Conservation (phyloP, 2,797 vertebrate genomes). For the Chelmon rostratus region DNA sequence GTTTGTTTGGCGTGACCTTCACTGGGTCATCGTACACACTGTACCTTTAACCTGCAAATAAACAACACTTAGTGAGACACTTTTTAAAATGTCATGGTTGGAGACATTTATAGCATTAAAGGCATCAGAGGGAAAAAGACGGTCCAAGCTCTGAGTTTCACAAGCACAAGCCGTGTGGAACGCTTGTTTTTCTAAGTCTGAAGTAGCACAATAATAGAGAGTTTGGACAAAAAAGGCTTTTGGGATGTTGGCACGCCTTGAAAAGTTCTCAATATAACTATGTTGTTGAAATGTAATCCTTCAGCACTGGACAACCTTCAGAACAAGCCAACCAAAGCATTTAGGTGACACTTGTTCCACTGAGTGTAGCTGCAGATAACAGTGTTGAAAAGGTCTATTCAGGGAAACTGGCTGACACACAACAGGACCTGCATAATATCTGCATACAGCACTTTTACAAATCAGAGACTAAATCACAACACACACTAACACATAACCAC, state of each 20-base stretch:
- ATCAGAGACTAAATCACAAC: slow-evolving; percentile 21
- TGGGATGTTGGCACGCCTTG: not conserved
- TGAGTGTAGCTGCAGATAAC: slow-evolving; percentile 18
- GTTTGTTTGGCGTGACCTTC: too few relatives aligned
- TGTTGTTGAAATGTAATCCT: not conserved
- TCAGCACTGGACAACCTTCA: slow-evolving; percentile 13
- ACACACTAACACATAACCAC: slow-evolving; percentile 4
- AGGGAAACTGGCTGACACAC: slow-evolving; percentile 30
- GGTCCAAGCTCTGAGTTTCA: not conserved
- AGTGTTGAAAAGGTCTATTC: slow-evolving; percentile 23
- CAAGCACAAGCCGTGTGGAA: not conserved
- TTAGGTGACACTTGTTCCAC: not conserved
- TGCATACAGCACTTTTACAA: not conserved
- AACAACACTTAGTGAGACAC: not conserved
- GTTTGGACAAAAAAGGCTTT: not conserved
- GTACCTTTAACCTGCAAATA: too few relatives aligned
- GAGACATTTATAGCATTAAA: slow-evolving; percentile 1
- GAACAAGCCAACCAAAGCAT: slow-evolving; percentile 12
- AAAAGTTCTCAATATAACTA: slow-evolving; percentile 16
- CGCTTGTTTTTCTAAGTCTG: not conserved
- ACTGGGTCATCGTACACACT: too few relatives aligned
- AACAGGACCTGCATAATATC: slow-evolving; percentile 2
- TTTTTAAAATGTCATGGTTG: slow-evolving; percentile 1
- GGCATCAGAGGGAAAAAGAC: not conserved
- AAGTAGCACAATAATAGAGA: slow-evolving; percentile 1